Base-by-base conservation (phyloP, 1,140 invertebrate genomes). In the Polypedilum pembai region DNA sequence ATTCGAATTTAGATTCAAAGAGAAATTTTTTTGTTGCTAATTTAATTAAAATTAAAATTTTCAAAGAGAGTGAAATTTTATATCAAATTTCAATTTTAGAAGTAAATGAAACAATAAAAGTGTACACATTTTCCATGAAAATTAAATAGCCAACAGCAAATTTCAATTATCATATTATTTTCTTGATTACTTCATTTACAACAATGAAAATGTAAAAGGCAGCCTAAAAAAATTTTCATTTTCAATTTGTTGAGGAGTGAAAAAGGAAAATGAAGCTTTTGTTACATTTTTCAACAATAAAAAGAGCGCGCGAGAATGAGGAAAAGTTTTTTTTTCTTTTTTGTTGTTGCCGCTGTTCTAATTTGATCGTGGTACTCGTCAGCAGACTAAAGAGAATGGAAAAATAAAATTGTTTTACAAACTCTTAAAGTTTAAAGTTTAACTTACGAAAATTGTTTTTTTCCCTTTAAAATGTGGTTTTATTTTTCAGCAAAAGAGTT, bases 121-220 rank as follows among this genome's bases (percentile, higher is more conserved):
- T 69, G 65, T 20, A 5, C 5, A 69, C 45, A 56, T 12, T 69
- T 69, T 69, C 17, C 20, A 21, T 69, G 65, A 69, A 69, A 69
- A 69, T 69, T 69, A 69, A 69, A 69, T 69, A 21, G 65, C 65
- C 65, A 69, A 18, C 65, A 69, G 65, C 65, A 69, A 69, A 69
- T 69, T 69, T 18, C 65, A 69, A 69, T 69, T 69, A 69, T 69
- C 65, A 69, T 69, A 69, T 69, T 69, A 69, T 69, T 69, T 69
- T 69, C 65, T 69, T 69, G 65, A 69, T 69, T 69, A 69, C 20
- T 69, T 69, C 65, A 69, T 69, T 33, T 69, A 69, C 65, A 69
- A 18, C 17, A 21, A 69, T 56, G 45, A n/a, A 15, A 56, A 56
- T 15, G 12, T 33, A 56, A n/a, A 56, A 15, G 45, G 45, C 24